Conservation (phyloP, 2,113 vertebrate species). For the Cnemophilus loriae region DNA sequence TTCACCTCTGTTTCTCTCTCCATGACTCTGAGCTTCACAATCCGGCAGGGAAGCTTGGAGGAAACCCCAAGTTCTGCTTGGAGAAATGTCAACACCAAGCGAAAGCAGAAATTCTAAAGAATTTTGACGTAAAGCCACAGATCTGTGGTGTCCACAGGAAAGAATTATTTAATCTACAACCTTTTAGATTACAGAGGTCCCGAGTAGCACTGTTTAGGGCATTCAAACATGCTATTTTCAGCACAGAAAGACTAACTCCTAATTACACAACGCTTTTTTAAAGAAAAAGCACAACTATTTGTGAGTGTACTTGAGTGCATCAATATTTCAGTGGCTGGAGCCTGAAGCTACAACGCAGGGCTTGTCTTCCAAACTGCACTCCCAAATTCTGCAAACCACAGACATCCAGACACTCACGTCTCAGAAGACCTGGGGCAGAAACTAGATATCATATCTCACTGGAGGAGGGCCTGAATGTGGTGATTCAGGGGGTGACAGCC, state of each 20-base stretch:
- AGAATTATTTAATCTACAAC: neutral
- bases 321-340: neutral
- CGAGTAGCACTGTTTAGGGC: neutral
- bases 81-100: neutral
- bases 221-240: neutral
- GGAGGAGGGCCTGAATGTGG: neutral
- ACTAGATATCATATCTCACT: neutral
- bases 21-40: neutral
- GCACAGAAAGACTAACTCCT: neutral
- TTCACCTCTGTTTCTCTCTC: neutral
- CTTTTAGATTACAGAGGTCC: neutral
- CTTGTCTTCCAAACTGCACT: neutral
- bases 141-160: neutral
- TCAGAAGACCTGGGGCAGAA: neutral
- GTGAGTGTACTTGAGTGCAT: neutral
- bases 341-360: neutral
- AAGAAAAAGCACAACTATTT: neutral
- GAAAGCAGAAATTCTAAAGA: conserved; percentile 9
- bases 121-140: neutral
- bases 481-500: neutral
- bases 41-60: neutral
- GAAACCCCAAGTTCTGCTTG: neutral
- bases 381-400: neutral
- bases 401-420: neutral
- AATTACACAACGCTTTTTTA: neutral